Evolutionary conservation across 2,113 vertebrate species (phyloP).

Genomic region (Hippoglossus stenolepis): DNA sequence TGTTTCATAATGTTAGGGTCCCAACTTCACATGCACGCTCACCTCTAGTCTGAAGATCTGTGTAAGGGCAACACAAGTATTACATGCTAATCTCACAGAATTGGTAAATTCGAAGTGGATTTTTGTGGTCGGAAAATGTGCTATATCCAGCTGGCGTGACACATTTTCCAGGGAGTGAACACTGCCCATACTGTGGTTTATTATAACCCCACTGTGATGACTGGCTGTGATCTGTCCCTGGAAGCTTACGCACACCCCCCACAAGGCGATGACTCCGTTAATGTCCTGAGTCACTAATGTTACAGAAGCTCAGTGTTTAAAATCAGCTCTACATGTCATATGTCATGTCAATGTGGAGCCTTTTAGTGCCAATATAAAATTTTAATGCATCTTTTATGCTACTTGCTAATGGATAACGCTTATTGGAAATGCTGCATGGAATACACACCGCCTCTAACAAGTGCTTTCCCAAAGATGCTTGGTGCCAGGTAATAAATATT

Average conservation of each 20-base stretch:
- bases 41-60: too few species aligned
- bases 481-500: not conserved
- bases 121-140: slow-evolving; percentile 59
- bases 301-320: slow-evolving; percentile 8
- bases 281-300: slow-evolving; percentile 26
- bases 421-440: slow-evolving; percentile 1
- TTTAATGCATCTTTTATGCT: not conserved
- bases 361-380: not conserved
- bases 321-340: not conserved
- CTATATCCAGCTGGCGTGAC: slow-evolving; percentile 66
- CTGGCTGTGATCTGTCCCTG: slow-evolving; percentile 52
- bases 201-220: slow-evolving; percentile 64
- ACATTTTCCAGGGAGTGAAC: slow-evolving; percentile 59
- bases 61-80: not conserved
- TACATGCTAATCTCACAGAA: not conserved
- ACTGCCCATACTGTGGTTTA: slow-evolving; percentile 50
- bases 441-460: not conserved
- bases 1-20: too few species aligned
- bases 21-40: too few species aligned
- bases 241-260: slow-evolving; percentile 34
- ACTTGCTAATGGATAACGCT: not conserved
- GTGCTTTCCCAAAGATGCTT: not conserved
- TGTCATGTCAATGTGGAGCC: not conserved
- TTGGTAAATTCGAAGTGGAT: slow-evolving; percentile 14
- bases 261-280: slow-evolving; percentile 40